Base-by-base conservation (phyloP, 2,888 invertebrate species). In the Endomychus coccineus region DNA sequence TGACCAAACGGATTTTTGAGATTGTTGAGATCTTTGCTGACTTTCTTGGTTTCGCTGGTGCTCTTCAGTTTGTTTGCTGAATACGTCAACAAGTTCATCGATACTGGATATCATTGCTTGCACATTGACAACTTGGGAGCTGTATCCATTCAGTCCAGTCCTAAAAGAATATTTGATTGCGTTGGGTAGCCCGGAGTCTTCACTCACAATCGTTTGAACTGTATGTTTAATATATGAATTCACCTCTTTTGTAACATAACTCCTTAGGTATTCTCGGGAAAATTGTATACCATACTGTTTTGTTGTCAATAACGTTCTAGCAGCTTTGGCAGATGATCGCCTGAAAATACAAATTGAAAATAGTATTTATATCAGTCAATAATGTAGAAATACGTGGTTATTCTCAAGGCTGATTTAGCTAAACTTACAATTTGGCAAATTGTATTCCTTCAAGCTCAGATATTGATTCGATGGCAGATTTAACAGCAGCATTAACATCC, bases 401-500 rank as follows among this genome's bases (percentile, higher is more conserved):
- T n/a, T n/a, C n/a, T n/a, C n/a, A n/a, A n/a, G n/a, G n/a, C n/a
- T n/a, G n/a, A n/a, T n/a, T n/a, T n/a, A n/a, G n/a, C n/a, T n/a
- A n/a, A 22, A 57, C 74, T 73, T 66, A 75, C 75, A 78, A 52
- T 19, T 74, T 59, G 36, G 53, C 52, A 47, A 63, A 59, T 16
- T 68, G 66, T 1, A 68, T 64, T 28, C 61, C 59, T 36, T 66
- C 59, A 17, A 78, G 58, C 41, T 68, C 41, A 39, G 78, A 71
- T 12, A 76, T 72, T 23, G 66, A 63, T 54, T 70, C 59, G 39
- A 84, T 78, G n/a, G 68, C 66, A 14, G 75, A 71, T 54, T 77
- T 78, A 4, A 83, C 72, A n/a, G 71, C 75, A 37, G 79, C 69
- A 43, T 77, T 77, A 1, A 84, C 80, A 27, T 80, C 72, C 30